These are phyloP conservation scores for Cavia aperea DNA, from an alignment of 2,113 vertebrate species.

Conservation along the genomic window DNA sequence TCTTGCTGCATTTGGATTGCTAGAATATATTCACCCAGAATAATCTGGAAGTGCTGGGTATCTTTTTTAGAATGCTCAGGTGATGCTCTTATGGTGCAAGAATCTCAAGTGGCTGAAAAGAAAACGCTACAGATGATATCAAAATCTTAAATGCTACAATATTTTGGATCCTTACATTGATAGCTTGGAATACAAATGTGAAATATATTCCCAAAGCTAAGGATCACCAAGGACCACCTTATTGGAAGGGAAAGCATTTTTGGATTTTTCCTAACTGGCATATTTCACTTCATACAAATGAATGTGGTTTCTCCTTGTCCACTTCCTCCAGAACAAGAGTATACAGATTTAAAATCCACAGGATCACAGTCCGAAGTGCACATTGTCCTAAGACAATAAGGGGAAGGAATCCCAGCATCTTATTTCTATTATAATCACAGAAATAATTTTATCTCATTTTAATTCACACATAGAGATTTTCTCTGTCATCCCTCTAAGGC, in stretches of 20 bases:
- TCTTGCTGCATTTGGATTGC: background rate
- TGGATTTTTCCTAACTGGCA: background rate
- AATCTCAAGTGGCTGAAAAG: slow-evolving; percentile 30
- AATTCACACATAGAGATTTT: background rate
- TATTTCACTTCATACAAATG: background rate
- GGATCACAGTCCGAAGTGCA: background rate
- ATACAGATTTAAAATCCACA: background rate
- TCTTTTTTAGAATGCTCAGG: slow-evolving; percentile 16
- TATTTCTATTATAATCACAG: background rate
- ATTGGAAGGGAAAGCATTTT: background rate
- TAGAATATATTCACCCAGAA: background rate
- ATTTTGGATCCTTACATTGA: slow-evolving; percentile 6
- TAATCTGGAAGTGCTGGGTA: background rate
- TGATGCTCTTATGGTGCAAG: background rate
- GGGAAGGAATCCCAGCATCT: background rate
- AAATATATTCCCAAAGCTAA: background rate
- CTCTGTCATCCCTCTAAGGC: background rate
- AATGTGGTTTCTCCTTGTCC: slow-evolving; percentile 21
- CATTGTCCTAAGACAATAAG: background rate
- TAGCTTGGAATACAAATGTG: background rate
- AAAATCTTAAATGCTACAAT: background rate
- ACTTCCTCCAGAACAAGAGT: background rate
- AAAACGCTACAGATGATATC: background rate
- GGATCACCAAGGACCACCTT: background rate
- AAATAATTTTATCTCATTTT: background rate